A percentile compares a stretch with the other conserved stretches of the same genome.
Evolutionary conservation across 2,113 vertebrate species (phyloP).

Genomic region (Vidua chalybeata): DNA sequence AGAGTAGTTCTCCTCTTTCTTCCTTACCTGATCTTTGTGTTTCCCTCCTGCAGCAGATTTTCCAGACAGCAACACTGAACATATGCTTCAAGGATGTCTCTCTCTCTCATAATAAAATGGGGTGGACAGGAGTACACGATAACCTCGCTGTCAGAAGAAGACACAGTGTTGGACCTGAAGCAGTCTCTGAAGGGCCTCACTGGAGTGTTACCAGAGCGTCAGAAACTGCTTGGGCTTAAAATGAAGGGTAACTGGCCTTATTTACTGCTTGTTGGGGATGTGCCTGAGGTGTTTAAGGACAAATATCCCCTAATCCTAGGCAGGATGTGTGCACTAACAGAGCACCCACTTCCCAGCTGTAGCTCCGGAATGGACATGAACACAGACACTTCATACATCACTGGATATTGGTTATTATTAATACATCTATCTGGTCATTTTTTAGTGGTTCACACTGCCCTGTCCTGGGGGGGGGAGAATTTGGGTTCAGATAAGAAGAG

Average conservation of each 20-base stretch:
- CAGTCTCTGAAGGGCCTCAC: slow-evolving; percentile 96
- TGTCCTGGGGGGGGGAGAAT: not conserved
- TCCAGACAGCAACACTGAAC: slow-evolving; percentile 37
- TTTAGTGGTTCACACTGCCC: not conserved
- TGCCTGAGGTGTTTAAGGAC: not conserved
- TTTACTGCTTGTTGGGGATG: not conserved
- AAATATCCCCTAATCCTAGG: not conserved
- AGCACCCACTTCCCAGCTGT: not conserved
- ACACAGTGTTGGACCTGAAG: slow-evolving; percentile 95
- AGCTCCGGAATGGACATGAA: not conserved
- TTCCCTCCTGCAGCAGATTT: slow-evolving; percentile 40
- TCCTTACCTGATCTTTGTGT: not conserved
- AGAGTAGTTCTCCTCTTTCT: not conserved
- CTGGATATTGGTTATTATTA: not conserved
- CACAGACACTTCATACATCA: not conserved
- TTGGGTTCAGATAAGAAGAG: not conserved
- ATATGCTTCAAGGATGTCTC: slow-evolving; percentile 86
- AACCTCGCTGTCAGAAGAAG: slow-evolving; percentile 93
- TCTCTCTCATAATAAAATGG: slow-evolving; percentile 99
- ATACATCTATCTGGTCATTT: not conserved
- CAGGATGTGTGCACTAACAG: not conserved
- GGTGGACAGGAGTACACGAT: slow-evolving; percentile 97
- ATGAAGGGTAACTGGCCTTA: slow-evolving; percentile 85
- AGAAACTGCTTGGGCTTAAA: slow-evolving; percentile 95
- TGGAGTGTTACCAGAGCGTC: slow-evolving; percentile 94